phyloP scores from a whole-genome alignment of 2,113 vertebrate species.

The Toxotes jaculatrix region DNA sequence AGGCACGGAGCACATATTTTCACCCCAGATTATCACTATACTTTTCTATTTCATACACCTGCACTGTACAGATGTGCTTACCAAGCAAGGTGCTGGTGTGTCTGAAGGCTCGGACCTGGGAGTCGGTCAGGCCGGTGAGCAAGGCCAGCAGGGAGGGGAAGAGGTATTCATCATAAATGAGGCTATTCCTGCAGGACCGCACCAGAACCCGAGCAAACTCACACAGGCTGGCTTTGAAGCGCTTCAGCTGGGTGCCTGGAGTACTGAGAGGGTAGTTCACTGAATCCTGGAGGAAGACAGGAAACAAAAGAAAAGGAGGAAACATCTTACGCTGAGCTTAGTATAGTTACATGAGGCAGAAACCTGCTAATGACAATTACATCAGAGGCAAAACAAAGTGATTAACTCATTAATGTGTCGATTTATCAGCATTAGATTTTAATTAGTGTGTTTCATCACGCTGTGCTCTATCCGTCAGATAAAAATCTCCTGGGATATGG shows the following conservation, averaged over 20 bases:
- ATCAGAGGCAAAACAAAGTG: constrained; percentile 28
- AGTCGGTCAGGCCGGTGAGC: constrained; percentile 90
- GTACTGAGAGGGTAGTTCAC: constrained; percentile 86
- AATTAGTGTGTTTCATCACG: constrained; percentile 50
- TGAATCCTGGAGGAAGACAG: constrained; percentile 81
- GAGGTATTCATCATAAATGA: constrained; percentile 88
- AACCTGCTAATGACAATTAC: constrained; percentile 31
- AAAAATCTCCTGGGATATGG: constrained; percentile 38
- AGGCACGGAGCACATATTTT: not conserved
- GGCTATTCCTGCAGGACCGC: constrained; percentile 82
- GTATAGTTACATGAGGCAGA: not conserved
- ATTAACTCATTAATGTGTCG: constrained; percentile 55
- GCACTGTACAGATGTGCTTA: constrained; percentile 65
- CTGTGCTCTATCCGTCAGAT: constrained; percentile 23
- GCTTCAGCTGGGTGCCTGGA: constrained; percentile 80
- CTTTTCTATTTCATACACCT: not conserved
- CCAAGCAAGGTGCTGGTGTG: constrained; percentile 92
- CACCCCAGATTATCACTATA: no score
- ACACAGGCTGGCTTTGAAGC: constrained; percentile 84
- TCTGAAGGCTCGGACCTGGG: constrained; percentile 92
- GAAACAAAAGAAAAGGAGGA: constrained; percentile 4
- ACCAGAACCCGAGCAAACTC: constrained; percentile 85
- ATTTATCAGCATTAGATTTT: constrained; percentile 61
- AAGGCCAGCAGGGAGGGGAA: constrained; percentile 87
- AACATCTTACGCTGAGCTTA: not conserved